Base-by-base conservation (phyloP, 2,797 vertebrate genomes). In the Scyliorhinus canicula region DNA sequence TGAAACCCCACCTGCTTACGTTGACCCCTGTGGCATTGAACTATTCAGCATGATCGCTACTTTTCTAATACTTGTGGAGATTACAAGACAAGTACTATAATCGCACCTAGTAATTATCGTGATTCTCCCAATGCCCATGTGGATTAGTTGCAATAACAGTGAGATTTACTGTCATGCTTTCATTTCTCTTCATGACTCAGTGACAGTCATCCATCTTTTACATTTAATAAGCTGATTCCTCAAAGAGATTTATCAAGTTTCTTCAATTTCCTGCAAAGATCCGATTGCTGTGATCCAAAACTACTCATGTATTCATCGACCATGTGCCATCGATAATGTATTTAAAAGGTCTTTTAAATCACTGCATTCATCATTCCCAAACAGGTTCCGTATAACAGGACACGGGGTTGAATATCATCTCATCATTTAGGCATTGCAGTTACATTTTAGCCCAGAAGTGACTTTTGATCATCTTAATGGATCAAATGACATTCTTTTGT, bases 351-450 rank as follows among this genome's bases (percentile, higher is more conserved):
- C 50, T 16, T 63, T 60, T 63, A 91, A 63, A 63, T 91, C 24
- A 3, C n/a, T 91, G 57, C 40, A 91, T 63, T 40, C 31, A 7
- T 93, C 95, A 95, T 95, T 95, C 95, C 95, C 95, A 95, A 95
- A 95, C 95, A 95, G 95, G 71, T 95, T 93, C 84, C 12, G 63
- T 95, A 74, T 93, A 40, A 63, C 57, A 40, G 35, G n/a, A 1
- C 1, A 31, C 6, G 19, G 57, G 44, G 19, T 26, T 91, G 19
- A 19, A 63, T 40, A 40, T 91, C n/a, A 91, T 19, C 21, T 91
- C 88, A 91, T 63, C n/a, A 63, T 65, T 40, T 63, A 44, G 40
- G 57, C 57, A 63, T 40, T 9, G 40, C n/a, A 9, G 86, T 63
- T 21, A 91, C n/a, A 63, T 65, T 65, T 63, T 91, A 91, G 35